Percentiles rank a stretch among this genome's conserved stretches.
Evolutionary conservation across 2,113 vertebrate species (phyloP).

Genomic region (Spea multiplicata): DNA sequence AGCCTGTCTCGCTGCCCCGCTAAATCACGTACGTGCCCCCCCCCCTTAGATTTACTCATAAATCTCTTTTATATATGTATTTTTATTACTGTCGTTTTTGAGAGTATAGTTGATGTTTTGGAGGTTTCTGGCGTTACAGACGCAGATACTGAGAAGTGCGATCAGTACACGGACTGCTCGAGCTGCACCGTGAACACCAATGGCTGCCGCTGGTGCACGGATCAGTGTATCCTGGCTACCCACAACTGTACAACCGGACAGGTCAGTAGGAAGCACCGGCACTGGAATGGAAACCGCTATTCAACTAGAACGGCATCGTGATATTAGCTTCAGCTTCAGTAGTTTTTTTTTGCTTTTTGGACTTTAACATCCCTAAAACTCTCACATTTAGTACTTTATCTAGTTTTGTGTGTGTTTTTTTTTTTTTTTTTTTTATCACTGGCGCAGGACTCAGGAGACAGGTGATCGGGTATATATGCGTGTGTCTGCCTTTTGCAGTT

Average conservation of each 20-base stretch:
- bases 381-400: no score
- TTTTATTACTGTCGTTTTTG: background rate
- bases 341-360: no score
- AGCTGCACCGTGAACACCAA: constrained; percentile 95
- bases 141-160: constrained; percentile 82
- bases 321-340: no score
- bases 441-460: no score
- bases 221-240: constrained; percentile 78
- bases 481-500: no score
- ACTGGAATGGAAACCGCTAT: no score
- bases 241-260: constrained; percentile 85
- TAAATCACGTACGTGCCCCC: constrained; percentile 70
- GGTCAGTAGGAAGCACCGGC: constrained; percentile 59
- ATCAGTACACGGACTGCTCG: constrained; percentile 94
- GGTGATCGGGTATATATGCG: no score
- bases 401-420: no score
- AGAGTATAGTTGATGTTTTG: background rate
- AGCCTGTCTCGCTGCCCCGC: constrained; percentile 68
- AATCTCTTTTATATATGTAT: background rate
- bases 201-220: constrained; percentile 89
- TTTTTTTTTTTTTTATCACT: no score
- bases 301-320: no score
- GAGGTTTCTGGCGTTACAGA: constrained; percentile 61
- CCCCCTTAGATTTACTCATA: background rate
- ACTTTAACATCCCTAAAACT: no score